These are phyloP conservation scores for Bibio marci DNA, from an alignment of 2,888 invertebrate species.

Conservation along the genomic window DNA sequence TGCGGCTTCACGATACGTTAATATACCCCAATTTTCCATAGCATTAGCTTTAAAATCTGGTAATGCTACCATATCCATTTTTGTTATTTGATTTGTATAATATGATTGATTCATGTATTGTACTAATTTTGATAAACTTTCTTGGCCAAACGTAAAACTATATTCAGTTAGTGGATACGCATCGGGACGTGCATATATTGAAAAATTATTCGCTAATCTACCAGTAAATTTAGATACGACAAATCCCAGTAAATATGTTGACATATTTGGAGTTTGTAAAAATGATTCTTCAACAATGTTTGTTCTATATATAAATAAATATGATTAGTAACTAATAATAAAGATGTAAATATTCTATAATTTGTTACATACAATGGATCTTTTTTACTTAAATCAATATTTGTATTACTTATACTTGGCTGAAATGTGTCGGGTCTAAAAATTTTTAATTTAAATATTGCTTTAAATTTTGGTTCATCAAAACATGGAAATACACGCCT, in stretches of 20 bases:
- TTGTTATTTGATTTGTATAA: conserved; percentile 38
- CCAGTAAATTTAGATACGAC: conserved; percentile 49
- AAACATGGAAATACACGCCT: conserved; percentile 62
- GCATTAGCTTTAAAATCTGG: conserved; percentile 72
- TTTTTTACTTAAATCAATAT: no score
- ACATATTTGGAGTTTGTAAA: conserved; percentile 46
- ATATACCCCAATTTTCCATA: conserved; percentile 73
- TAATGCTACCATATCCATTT: conserved; percentile 68
- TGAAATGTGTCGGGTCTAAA: conserved; percentile 19
- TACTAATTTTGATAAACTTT: conserved; percentile 33
- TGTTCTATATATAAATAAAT: neutral
- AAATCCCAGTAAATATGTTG: conserved; percentile 65
- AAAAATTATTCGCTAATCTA: conserved; percentile 27
- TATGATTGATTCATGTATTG: conserved; percentile 41
- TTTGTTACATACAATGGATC: no score
- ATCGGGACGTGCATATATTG: conserved; percentile 51
- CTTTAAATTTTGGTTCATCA: conserved; percentile 57
- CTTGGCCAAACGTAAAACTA: conserved; percentile 41
- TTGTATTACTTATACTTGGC: conserved; percentile 1
- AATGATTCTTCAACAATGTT: conserved; percentile 22
- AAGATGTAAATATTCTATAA: no score
- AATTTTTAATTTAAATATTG: conserved; percentile 37
- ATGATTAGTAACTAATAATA: no score
- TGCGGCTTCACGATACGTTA: conserved; percentile 57
- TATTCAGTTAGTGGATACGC: conserved; percentile 48